Conservation (phyloP, 2,888 invertebrate genomes). For the Aplocera efformata region DNA sequence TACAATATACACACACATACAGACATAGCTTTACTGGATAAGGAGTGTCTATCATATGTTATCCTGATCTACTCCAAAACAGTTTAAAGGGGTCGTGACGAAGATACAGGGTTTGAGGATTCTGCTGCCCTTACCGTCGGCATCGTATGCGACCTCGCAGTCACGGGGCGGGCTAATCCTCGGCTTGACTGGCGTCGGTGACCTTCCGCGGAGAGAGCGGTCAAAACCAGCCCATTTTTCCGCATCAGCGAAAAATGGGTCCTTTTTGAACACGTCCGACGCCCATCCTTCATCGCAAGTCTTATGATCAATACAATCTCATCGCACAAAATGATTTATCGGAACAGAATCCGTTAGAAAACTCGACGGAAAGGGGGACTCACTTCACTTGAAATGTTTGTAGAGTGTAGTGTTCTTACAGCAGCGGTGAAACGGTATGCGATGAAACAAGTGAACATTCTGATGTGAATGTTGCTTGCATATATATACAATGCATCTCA, state of each 20-base stretch:
- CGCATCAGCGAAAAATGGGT: constrained; percentile 77
- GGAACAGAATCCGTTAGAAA: constrained; percentile 30
- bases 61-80: constrained; percentile 23
- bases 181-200: constrained; percentile 86
- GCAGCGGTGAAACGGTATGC: constrained; percentile 30
- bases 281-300: constrained; percentile 74
- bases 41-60: constrained; percentile 14
- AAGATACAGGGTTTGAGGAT: constrained; percentile 60
- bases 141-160: constrained; percentile 86
- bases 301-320: constrained; percentile 65
- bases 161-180: constrained; percentile 85
- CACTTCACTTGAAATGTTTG: constrained; percentile 23
- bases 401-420: constrained; percentile 69
- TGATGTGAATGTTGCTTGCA: constrained; percentile 51
- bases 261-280: constrained; percentile 73
- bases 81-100: constrained; percentile 53
- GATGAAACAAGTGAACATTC: constrained; percentile 44
- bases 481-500: constrained; percentile 74
- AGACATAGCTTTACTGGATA: constrained; percentile 25
- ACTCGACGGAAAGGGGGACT: constrained; percentile 17
- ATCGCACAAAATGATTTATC: constrained; percentile 31
- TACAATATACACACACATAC: constrained; percentile 39
- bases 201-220: constrained; percentile 80
- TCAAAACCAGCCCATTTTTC: constrained; percentile 79
- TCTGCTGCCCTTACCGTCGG: constrained; percentile 84